Evolutionary conservation across 2,113 vertebrate genomes (phyloP).

Genomic region (Steatornis caripensis): DNA sequence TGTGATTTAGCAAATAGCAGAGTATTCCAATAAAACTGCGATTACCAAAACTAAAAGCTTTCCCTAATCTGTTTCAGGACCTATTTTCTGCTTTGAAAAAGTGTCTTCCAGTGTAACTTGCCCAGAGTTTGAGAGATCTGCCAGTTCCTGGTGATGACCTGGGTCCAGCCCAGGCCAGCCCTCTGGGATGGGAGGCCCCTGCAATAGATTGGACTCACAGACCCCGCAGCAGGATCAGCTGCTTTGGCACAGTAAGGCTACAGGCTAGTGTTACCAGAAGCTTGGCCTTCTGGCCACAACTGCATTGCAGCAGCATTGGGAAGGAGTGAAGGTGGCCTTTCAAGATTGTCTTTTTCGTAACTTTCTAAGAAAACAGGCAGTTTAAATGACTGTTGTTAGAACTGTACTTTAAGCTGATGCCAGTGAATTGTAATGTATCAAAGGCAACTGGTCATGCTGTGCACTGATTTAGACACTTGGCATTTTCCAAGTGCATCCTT

Average conservation of each 20-base stretch:
- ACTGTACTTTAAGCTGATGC: not conserved
- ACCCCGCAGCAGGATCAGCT: fast-evolving
- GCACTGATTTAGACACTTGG: not conserved
- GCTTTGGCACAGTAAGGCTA: not conserved
- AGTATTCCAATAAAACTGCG: not conserved
- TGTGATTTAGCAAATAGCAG: not conserved
- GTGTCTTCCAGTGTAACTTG: not conserved
- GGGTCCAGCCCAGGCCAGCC: not conserved
- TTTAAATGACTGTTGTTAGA: not conserved
- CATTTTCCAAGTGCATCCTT: not conserved
- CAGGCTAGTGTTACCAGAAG: no score
- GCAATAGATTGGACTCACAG: fast-evolving
- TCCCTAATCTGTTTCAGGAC: not conserved
- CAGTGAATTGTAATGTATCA: not conserved
- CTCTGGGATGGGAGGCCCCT: not conserved
- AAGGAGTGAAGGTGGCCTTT: not conserved
- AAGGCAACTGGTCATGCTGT: not conserved
- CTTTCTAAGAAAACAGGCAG: not conserved
- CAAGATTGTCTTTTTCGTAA: not conserved
- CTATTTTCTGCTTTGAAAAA: not conserved
- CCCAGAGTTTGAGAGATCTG: not conserved
- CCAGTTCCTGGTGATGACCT: fast-evolving
- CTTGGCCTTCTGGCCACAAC: not conserved
- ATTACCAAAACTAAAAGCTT: not conserved
- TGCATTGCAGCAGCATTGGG: fast-evolving